Conservation (phyloP, 1,140 invertebrate genomes). For the Limonius californicus region DNA sequence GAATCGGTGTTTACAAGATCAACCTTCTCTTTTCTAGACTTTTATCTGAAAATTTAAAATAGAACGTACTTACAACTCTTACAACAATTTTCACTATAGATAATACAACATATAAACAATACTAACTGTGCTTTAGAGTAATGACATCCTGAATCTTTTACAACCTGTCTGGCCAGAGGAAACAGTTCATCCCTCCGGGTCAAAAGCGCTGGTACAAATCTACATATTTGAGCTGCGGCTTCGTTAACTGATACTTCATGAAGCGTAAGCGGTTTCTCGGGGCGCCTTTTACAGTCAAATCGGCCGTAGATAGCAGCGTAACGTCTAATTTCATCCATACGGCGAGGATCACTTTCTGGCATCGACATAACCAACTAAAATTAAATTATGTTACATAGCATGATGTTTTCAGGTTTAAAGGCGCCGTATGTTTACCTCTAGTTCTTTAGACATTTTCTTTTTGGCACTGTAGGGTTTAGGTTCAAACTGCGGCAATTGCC, state of each 20-base stretch:
- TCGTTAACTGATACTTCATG: conserved; percentile 98
- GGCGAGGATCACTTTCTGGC: conserved; percentile 78
- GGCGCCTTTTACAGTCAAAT: conserved; percentile 94
- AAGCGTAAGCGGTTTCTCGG: conserved; percentile 91
- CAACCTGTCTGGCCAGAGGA: conserved; percentile 89
- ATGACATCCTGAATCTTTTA: conserved; percentile 88
- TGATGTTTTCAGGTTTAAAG: too few species aligned
- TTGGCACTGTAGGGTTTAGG: conserved; percentile 87
- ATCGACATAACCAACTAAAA: conserved; percentile 79
- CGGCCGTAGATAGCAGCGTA: conserved; percentile 95
- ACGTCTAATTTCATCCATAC: conserved; percentile 92
- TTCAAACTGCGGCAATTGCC: conserved; percentile 78
- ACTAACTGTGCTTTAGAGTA: conserved; percentile 47
- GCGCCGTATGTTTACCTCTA: conserved; percentile 71
- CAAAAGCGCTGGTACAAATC: conserved; percentile 82
- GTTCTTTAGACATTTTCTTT: conserved; percentile 88
- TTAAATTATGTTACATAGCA: not conserved
- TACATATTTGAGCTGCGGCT: conserved; percentile 92
- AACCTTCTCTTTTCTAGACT: too few species aligned
- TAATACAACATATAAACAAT: too few species aligned
- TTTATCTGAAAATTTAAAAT: too few species aligned
- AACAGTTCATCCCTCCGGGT: conserved; percentile 93
- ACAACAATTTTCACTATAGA: too few species aligned
- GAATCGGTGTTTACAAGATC: too few species aligned
- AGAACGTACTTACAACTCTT: too few species aligned